These are phyloP conservation scores for Stigmatopora nigra DNA, from an alignment of 2,113 vertebrate genomes.

Conservation along the genomic window DNA sequence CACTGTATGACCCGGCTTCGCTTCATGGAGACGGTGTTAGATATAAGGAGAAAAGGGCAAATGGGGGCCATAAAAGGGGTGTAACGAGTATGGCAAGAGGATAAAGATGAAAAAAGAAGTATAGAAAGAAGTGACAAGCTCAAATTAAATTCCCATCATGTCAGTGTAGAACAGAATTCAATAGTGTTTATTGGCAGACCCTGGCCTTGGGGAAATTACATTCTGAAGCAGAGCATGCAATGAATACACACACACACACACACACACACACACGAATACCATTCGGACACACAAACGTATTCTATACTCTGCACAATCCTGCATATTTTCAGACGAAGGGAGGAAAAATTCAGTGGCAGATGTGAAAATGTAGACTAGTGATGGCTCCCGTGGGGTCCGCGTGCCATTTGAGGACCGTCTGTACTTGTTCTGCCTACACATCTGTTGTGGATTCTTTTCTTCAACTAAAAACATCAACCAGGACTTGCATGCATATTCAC, in stretches of 20 bases:
- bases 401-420: slow-evolving; percentile 35
- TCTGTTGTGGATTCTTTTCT: slow-evolving; percentile 14
- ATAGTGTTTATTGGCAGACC: slow-evolving; percentile 73
- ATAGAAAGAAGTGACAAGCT: slow-evolving; percentile 62
- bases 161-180: slow-evolving; percentile 72
- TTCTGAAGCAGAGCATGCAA: slow-evolving; percentile 66
- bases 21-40: slow-evolving; percentile 38
- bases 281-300: slow-evolving; percentile 6
- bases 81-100: slow-evolving; percentile 26
- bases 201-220: slow-evolving; percentile 72
- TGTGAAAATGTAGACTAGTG: slow-evolving; percentile 49
- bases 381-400: slow-evolving; percentile 44
- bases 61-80: slow-evolving; percentile 30
- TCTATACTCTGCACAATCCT: slow-evolving; percentile 33
- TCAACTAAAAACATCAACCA: background rate
- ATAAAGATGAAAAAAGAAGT: slow-evolving; percentile 17
- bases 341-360: slow-evolving; percentile 34
- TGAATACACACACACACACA: slow-evolving; percentile 53
- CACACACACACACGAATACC: slow-evolving; percentile 27
- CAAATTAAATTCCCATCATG: slow-evolving; percentile 76
- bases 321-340: slow-evolving; percentile 29
- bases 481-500: background rate
- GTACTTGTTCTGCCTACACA: slow-evolving; percentile 17
- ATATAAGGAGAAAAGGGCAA: slow-evolving; percentile 28
- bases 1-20: slow-evolving; percentile 49